Conservation (phyloP, 2,113 vertebrate genomes). For the Mastomys natalensis region DNA sequence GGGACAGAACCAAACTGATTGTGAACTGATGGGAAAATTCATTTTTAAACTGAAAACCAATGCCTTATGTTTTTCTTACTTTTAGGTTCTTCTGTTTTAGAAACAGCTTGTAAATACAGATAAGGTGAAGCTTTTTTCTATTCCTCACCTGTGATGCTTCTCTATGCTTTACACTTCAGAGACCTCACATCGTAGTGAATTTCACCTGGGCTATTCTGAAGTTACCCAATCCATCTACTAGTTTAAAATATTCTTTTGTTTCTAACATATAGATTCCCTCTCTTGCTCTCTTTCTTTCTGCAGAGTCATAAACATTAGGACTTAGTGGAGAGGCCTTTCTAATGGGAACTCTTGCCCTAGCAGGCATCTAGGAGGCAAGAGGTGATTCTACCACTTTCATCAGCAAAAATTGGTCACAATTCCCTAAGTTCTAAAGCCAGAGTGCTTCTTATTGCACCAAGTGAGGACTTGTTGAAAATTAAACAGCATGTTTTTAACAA, state of each 20-base stretch:
- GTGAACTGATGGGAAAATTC: not conserved
- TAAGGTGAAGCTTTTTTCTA: not conserved
- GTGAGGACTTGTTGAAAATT: not conserved
- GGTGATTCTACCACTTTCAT: not conserved
- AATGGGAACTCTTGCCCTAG: rapidly evolving
- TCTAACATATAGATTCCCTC: not conserved
- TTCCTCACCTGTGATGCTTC: not conserved
- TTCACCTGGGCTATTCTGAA: not conserved
- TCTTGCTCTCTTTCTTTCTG: not conserved
- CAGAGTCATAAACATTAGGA: not conserved
- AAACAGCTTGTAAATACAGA: not conserved
- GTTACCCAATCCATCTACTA: not conserved
- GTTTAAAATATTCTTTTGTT: not conserved
- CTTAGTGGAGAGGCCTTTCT: not conserved
- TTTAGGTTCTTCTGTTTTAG: not conserved
- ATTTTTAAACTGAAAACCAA: not conserved
- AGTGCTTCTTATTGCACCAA: not conserved
- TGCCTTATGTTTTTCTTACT: not conserved
- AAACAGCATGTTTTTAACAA: not conserved
- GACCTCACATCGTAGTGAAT: not conserved
- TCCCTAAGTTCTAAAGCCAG: not conserved
- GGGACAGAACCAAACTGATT: not conserved
- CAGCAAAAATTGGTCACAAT: not conserved
- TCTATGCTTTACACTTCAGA: not conserved
- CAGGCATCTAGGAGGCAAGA: no score